Evolutionary conservation across 2,113 vertebrate genomes (phyloP).

Genomic region (Hymenochirus boettgeri): DNA sequence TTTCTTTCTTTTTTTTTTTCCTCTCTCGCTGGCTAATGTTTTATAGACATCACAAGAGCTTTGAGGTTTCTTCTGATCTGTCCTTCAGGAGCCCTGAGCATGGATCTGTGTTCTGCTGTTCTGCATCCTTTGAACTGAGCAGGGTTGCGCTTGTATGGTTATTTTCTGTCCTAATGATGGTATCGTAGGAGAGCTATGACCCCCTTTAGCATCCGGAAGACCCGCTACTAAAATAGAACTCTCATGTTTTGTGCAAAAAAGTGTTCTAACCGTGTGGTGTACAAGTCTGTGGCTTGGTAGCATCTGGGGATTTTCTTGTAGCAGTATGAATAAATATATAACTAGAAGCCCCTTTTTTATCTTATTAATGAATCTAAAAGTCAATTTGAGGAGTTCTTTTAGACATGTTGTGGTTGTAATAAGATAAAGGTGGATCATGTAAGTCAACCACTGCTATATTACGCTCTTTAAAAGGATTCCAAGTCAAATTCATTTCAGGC

Average conservation of each 20-base stretch:
- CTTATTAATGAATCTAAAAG: too few relatives aligned
- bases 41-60: background rate
- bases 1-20: background rate
- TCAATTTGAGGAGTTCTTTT: too few relatives aligned
- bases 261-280: constrained; percentile 1
- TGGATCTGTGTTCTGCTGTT: background rate
- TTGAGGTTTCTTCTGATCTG: constrained; percentile 8
- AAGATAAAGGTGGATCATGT: too few relatives aligned
- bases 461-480: too few relatives aligned
- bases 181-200: background rate
- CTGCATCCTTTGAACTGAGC: constrained; percentile 9
- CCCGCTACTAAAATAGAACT: constrained; percentile 14
- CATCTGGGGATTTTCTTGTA: too few relatives aligned
- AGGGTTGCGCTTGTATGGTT: background rate
- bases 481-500: too few relatives aligned
- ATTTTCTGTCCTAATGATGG: constrained; percentile 15
- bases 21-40: constrained; percentile 9
- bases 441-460: too few relatives aligned
- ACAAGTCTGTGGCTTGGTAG: background rate
- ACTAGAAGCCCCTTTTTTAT: too few relatives aligned
- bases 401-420: too few relatives aligned
- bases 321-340: too few relatives aligned
- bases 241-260: background rate
- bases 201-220: background rate
- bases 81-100: background rate